A percentile compares a stretch with the other conserved stretches of the same genome.
These are phyloP conservation scores for Microcebus murinus DNA, from an alignment of 2,113 vertebrate genomes.

Conservation along the genomic window DNA sequence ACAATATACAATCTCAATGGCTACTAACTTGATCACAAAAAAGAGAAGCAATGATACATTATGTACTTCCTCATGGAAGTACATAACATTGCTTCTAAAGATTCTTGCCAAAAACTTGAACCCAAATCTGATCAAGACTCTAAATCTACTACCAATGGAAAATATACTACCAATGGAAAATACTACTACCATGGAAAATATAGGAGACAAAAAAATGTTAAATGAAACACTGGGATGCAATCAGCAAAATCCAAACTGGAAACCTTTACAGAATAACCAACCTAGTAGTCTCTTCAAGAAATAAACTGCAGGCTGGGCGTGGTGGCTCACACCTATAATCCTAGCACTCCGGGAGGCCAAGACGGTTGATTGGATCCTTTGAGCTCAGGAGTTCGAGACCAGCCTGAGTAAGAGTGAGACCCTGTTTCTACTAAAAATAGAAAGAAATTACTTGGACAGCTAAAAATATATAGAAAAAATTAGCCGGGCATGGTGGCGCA, in stretches of 20 bases:
- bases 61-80: too few relatives aligned
- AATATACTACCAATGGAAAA: background rate
- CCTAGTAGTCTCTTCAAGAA: background rate
- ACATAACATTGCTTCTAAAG: background rate
- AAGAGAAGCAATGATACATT: background rate
- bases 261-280: background rate
- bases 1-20: background rate
- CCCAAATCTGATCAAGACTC: background rate
- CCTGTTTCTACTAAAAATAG: too few relatives aligned
- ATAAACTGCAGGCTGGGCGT: background rate
- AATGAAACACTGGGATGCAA: background rate
- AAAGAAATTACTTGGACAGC: too few relatives aligned
- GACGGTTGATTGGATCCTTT: too few relatives aligned
- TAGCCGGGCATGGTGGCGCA: too few relatives aligned
- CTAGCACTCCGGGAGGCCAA: too few relatives aligned
- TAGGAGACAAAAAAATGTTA: background rate
- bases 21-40: background rate
- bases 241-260: background rate
- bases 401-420: too few relatives aligned
- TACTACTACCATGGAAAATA: background rate
- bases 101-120: background rate
- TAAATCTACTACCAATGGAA: background rate
- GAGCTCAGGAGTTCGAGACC: too few relatives aligned
- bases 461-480: too few relatives aligned
- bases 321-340: too few relatives aligned